Base-by-base conservation (phyloP, 2,888 invertebrate genomes). In the Pimpla rufipes region DNA sequence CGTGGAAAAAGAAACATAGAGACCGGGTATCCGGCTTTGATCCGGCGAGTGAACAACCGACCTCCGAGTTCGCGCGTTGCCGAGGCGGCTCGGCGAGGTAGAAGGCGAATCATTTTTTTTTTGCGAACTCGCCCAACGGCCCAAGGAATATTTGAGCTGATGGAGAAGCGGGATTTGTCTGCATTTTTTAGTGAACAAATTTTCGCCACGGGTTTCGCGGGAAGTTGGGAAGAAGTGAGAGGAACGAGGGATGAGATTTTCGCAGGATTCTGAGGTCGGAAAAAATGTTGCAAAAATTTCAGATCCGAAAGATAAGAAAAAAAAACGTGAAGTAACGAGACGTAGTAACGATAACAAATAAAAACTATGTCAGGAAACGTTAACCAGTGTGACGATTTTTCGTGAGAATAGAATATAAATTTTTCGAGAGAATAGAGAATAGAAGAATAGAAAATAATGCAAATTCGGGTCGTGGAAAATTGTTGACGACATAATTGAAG, bases 141-240 rank as follows among this genome's bases (percentile, higher is more conserved):
- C 45, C 23, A 10, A 40, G 55, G 66, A 66, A 70, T 76, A 75
- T 74, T 59, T 45, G 67, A 75, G 62, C 47, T 62, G 55, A 57
- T 59, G 47, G 47, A 29, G 13, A 64, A 64, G 55, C 79, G 47
- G 70, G 75, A 83, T 83, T 83, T 83, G 50, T 74, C 40, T 79
- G 79, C 62, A 83, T 83, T 79, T 79, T 83, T 83, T 50, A 83
- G 57, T 64, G 79, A 42, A 83, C 75, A 75, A 83, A 83, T 83
- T 79, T n/a, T 70, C 29, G 11, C 70, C 11, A 50, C 64, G 62
- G 11, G 47, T 55, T 77, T 52, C 16, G 13, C 64, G 35, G 70
- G 62, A 73, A 73, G 45, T 45, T 68, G 37, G 23, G 52, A 75
- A 35, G 18, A 66, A 64, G 35, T 62, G 62, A 70, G 21, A 55